Evolutionary conservation across 2,888 invertebrate species (phyloP).

Genomic region (Morpho helenor): DNA sequence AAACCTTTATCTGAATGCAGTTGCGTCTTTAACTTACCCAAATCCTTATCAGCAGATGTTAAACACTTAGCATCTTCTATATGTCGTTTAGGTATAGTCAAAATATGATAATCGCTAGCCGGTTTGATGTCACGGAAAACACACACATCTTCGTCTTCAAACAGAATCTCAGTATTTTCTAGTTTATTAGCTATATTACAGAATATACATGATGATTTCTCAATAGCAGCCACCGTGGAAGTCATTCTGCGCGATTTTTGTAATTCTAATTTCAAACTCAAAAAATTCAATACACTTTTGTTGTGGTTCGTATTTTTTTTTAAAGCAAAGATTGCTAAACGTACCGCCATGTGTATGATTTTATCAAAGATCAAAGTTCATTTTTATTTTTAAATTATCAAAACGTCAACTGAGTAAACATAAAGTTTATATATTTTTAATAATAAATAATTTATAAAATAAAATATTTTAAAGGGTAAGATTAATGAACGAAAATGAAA

Average conservation of each 20-base stretch:
- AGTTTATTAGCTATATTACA: conserved; percentile 85
- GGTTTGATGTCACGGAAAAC: conserved; percentile 92
- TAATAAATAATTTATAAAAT: no score
- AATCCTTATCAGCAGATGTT: conserved; percentile 80
- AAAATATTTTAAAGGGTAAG: no score
- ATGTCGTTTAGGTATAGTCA: conserved; percentile 88
- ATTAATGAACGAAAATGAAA: no score
- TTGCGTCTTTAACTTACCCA: conserved; percentile 74
- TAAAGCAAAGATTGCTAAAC: conserved; percentile 2
- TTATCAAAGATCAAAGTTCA: conserved; percentile 1
- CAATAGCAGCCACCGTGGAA: conserved; percentile 15
- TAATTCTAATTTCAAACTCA: conserved; percentile 1
- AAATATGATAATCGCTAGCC: conserved; percentile 87
- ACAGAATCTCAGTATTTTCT: conserved; percentile 80
- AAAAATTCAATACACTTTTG: neutral
- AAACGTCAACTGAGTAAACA: no score
- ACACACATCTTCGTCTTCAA: conserved; percentile 86
- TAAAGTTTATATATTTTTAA: no score
- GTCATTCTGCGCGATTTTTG: conserved; percentile 36
- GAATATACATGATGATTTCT: conserved; percentile 81
- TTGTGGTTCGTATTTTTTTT: neutral
- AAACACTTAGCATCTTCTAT: conserved; percentile 86
- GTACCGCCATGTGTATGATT: conserved; percentile 2
- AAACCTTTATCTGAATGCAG: no score
- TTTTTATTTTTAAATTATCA: neutral